A percentile compares a stretch with the other conserved stretches of the same genome.
Conservation (phyloP, 2,888 invertebrate genomes). For the Zeuzera pyrina region DNA sequence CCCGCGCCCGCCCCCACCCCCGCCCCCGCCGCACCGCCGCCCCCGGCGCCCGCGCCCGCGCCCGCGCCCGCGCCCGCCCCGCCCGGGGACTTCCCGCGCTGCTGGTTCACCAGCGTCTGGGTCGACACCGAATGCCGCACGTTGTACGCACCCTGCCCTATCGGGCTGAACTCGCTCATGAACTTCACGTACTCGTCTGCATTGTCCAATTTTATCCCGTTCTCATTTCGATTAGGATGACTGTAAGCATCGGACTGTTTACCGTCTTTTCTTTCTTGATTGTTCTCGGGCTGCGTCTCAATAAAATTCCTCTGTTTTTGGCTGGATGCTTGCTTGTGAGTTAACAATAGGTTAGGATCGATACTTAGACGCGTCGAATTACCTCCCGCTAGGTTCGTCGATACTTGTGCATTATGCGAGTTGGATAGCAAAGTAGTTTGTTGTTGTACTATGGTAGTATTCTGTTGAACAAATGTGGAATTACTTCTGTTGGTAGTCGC, state of each 20-base stretch:
- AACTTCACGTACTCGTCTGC: constrained; percentile 32
- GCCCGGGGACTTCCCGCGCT: constrained; percentile 34
- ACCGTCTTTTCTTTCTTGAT: constrained; percentile 22
- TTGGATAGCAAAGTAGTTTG: constrained; percentile 85
- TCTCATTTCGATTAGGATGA: constrained; percentile 5
- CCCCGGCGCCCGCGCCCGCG: constrained; percentile 83
- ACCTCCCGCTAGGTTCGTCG: constrained; percentile 26
- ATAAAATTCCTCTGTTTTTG: constrained; percentile 27
- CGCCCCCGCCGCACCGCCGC: constrained; percentile 89
- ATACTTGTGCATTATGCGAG: constrained; percentile 64
- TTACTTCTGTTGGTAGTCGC: constrained; percentile 73
- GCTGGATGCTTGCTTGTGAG: constrained; percentile 34
- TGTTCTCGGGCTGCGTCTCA: constrained; percentile 24
- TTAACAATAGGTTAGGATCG: constrained; percentile 72
- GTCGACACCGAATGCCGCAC: constrained; percentile 82
- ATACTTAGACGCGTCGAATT: constrained; percentile 58
- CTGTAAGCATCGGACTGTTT: constrained; percentile 4
- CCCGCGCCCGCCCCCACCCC: constrained; percentile 44
- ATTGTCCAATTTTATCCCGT: constrained; percentile 17
- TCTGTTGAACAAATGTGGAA: constrained; percentile 87
- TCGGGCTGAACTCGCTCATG: constrained; percentile 27
- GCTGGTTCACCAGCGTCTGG: constrained; percentile 75
- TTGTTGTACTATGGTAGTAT: constrained; percentile 88
- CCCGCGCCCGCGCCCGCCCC: constrained; percentile 30
- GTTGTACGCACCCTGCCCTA: constrained; percentile 18